phyloP scores from a whole-genome alignment of 1,140 invertebrate species.

The Drosophila miranda region DNA sequence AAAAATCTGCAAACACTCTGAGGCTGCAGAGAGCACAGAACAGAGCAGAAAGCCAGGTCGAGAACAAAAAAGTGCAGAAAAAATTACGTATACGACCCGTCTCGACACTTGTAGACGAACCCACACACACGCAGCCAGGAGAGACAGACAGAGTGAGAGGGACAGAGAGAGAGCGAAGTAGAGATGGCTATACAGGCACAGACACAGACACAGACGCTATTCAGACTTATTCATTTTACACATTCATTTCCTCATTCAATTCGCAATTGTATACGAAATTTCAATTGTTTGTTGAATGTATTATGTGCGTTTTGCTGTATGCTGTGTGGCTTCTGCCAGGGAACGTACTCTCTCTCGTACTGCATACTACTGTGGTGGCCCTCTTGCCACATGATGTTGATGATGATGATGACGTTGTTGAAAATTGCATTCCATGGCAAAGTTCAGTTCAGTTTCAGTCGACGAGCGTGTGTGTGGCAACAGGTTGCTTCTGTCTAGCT shows the following conservation, averaged over 20 bases:
- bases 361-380: constrained; percentile 15
- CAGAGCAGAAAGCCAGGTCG: background rate
- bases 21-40: too few relatives aligned
- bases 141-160: constrained; percentile 7
- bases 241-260: constrained; percentile 81
- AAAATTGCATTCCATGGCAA: constrained; percentile 79
- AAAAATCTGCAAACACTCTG: constrained; percentile 43
- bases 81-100: constrained; percentile 76
- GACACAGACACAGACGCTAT: constrained; percentile 56
- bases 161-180: background rate
- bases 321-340: constrained; percentile 25
- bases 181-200: constrained; percentile 18
- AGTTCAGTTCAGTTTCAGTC: constrained; percentile 68
- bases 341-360: constrained; percentile 13
- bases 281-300: constrained; percentile 80
- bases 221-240: constrained; percentile 81
- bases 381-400: constrained; percentile 8
- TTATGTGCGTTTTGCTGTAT: constrained; percentile 56
- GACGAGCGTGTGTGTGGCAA: constrained; percentile 28
- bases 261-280: constrained; percentile 80
- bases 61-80: constrained; percentile 52
- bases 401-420: constrained; percentile 70
- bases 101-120: constrained; percentile 71
- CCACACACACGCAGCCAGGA: constrained; percentile 20
- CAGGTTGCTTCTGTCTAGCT: constrained; percentile 57